Conservation (phyloP, 2,797 vertebrate species). For the Acanthurus tractus region DNA sequence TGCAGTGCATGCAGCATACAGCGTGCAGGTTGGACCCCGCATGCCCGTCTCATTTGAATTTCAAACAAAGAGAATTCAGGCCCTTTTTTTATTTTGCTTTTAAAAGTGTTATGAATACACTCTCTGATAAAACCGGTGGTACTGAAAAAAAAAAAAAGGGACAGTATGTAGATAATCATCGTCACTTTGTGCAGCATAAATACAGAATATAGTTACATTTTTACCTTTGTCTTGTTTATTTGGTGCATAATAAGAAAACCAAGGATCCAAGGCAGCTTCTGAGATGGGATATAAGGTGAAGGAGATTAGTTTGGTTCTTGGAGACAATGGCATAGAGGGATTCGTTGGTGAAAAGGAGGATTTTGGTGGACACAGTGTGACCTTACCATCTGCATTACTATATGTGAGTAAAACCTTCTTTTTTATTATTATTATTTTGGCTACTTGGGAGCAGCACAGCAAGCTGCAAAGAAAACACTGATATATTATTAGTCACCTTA, state of each 20-base stretch:
- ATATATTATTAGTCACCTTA: background rate
- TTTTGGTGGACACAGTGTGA: no score
- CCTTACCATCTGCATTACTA: background rate
- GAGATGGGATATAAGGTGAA: no score
- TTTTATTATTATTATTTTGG: no score
- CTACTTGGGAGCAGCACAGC: background rate
- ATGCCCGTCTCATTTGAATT: constrained; percentile 11
- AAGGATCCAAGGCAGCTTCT: no score
- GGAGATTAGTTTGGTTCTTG: no score
- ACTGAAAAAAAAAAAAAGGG: background rate
- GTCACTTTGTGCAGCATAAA: background rate
- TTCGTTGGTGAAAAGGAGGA: no score
- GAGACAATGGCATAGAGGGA: no score
- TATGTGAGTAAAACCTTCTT: no score
- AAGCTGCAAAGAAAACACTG: background rate
- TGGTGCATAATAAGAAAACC: background rate
- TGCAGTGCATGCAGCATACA: constrained; percentile 1
- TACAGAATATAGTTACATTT: background rate
- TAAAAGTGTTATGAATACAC: background rate
- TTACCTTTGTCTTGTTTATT: background rate
- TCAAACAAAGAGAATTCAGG: background rate
- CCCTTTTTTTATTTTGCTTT: background rate
- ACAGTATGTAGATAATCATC: background rate
- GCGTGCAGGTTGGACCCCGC: constrained; percentile 14
- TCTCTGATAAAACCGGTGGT: background rate